Percentiles rank a stretch among this genome's conserved stretches.
These are phyloP conservation scores for Tychaedon coryphoeus DNA, from an alignment of 2,113 vertebrate genomes.

Conservation along the genomic window DNA sequence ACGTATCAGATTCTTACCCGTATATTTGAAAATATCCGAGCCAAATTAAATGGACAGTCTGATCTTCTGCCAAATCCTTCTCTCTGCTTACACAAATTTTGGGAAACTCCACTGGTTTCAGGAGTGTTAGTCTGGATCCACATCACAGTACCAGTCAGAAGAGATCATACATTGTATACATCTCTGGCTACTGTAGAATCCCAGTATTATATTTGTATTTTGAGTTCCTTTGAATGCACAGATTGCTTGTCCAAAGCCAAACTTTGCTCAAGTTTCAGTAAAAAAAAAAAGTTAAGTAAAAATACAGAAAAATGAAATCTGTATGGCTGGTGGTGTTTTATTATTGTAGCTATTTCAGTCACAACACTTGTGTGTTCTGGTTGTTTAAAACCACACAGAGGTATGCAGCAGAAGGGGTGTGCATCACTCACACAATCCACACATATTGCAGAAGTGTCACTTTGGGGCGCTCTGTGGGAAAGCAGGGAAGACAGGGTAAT, in stretches of 20 bases:
- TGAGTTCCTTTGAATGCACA: background rate
- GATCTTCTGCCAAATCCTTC: background rate
- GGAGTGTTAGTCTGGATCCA: background rate
- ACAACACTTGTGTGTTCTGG: background rate
- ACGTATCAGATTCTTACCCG: background rate
- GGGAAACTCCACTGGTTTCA: background rate
- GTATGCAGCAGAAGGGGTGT: background rate
- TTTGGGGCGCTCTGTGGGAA: background rate
- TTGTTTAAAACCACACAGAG: background rate
- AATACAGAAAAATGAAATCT: background rate
- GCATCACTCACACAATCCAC: background rate
- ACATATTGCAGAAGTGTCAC: background rate
- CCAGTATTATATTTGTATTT: background rate
- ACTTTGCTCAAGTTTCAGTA: background rate
- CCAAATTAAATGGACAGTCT: background rate
- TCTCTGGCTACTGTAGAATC: background rate
- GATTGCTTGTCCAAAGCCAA: slow-evolving; percentile 4
- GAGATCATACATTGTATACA: background rate
- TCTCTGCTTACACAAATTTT: background rate
- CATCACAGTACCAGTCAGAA: background rate
- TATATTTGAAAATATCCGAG: background rate
- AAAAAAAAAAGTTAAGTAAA: slow-evolving; percentile 15
- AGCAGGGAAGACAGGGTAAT: background rate
- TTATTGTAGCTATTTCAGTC: background rate
- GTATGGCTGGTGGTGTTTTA: background rate